Evolutionary conservation across 2,888 invertebrate species (phyloP).

Genomic region (Cryptocheilus praepositus): DNA sequence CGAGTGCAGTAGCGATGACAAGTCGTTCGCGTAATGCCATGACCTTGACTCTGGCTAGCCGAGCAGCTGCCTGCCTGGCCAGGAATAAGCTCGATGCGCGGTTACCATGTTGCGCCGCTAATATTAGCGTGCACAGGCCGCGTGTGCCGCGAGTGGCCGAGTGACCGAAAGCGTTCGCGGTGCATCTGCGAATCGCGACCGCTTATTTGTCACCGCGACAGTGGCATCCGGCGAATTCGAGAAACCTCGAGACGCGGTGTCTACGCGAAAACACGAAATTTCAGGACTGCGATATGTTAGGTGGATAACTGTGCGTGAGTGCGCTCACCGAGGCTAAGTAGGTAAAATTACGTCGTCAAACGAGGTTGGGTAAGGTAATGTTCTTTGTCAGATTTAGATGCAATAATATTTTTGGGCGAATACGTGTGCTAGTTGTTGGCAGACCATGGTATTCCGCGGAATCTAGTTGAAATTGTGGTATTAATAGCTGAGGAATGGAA

Average conservation of each 20-base stretch:
- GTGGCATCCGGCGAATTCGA: slow-evolving; percentile 1
- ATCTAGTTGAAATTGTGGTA: no score
- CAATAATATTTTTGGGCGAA: no score
- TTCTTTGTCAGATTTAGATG: no score
- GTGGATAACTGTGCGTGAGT: no score
- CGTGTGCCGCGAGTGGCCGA: slow-evolving; percentile 55
- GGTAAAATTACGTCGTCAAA: no score
- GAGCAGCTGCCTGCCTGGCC: slow-evolving; percentile 67
- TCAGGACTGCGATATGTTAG: no score
- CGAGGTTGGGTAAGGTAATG: no score
- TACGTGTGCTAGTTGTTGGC: no score
- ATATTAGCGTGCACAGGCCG: slow-evolving; percentile 68
- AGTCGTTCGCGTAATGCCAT: slow-evolving; percentile 63
- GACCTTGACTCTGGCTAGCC: slow-evolving; percentile 73
- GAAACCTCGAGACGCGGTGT: not conserved
- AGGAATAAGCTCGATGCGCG: slow-evolving; percentile 70
- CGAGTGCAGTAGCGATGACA: slow-evolving; percentile 42
- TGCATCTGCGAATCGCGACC: slow-evolving; percentile 37
- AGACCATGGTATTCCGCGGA: no score
- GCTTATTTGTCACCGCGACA: not conserved
- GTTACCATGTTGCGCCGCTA: slow-evolving; percentile 71
- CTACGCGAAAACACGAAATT: no score
- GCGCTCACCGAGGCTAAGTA: no score
- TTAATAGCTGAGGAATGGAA: no score
- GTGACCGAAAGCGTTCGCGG: slow-evolving; percentile 50